Percentiles rank a stretch among this genome's conserved stretches.
Conservation (phyloP, 2,797 vertebrate genomes). For the Micropoecilia bifurca region DNA sequence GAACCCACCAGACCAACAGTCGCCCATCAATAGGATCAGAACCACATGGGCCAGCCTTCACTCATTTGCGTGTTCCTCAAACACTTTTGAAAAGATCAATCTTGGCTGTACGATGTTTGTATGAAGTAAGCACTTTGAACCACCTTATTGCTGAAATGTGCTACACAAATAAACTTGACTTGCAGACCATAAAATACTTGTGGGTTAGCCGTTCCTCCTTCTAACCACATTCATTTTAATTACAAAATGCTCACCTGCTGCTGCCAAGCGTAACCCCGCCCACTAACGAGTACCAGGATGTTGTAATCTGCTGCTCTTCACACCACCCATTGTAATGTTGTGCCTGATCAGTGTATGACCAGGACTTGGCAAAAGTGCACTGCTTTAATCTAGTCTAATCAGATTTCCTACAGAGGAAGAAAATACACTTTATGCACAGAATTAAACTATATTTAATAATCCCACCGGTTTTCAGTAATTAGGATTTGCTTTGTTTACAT, state of each 20-base stretch:
- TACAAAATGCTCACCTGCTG: background rate
- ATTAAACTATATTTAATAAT: slow-evolving; percentile 52
- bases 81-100: background rate
- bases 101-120: too few species aligned
- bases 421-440: slow-evolving; percentile 16
- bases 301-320: background rate
- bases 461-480: slow-evolving; percentile 41
- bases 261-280: background rate
- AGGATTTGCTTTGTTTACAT: slow-evolving; percentile 53
- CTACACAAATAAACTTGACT: background rate
- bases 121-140: background rate
- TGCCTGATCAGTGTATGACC: slow-evolving; percentile 2
- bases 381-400: slow-evolving; percentile 39
- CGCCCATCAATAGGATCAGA: background rate
- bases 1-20: background rate
- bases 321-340: background rate
- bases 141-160: background rate
- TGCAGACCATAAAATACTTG: background rate
- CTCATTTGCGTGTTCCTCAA: background rate
- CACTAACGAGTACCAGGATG: background rate
- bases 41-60: background rate
- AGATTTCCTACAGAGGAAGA: slow-evolving; percentile 19
- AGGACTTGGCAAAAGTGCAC: slow-evolving; percentile 2
- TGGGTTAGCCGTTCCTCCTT: background rate
- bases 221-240: background rate